Base-by-base conservation (phyloP, 2,888 invertebrate species). In the Coenonympha glycerion region DNA sequence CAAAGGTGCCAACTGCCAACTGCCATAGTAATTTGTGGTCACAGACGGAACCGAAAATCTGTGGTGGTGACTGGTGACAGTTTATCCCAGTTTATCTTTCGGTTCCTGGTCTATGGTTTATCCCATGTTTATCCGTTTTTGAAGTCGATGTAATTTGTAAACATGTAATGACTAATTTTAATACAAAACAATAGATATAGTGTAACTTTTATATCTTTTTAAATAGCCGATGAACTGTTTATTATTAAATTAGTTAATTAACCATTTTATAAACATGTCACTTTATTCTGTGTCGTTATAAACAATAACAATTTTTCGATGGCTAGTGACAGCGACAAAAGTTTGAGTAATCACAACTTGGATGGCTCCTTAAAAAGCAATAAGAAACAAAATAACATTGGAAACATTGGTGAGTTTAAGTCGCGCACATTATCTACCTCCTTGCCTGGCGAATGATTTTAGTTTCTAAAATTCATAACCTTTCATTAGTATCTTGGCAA, bases 271-370 rank as follows among this genome's bases (percentile, higher is more conserved):
- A 37, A 52, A 48, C 49, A 50, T 53, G 39, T 16, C 40, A 44
- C 19, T 31, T 47, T 36, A 24, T 22, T 16, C 44, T 28, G 49
- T 41, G 40, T 51, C 53, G 46, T 44, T 47, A 47, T 57, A 44
- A 47, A 30, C 40, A n/a, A n/a, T n/a, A n/a, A 56, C 65, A 59
- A 71, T 67, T 66, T 76, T 83, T 81, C 84, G 79, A 87, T 87
- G 86, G 86, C 86, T 76, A 86, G 83, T 87, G 87, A 87, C 79
- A 83, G 74, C 78, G 83, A 84, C 66, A 85, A 83, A 82, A 79
- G 75, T 85, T 83, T 75, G 62, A 76, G 72, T 76, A 80, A 76
- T 80, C 79, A 76, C 60, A 84, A 80, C 71, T 82, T 80, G 61
- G 80, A 84, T 66, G 82, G 80, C 64, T 80, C 81, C 54, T 46